Evolutionary conservation across 2,888 invertebrate genomes (phyloP), one percentile per base, ranked within the genome.

Genomic region (Mythimna ferrago): DNA sequence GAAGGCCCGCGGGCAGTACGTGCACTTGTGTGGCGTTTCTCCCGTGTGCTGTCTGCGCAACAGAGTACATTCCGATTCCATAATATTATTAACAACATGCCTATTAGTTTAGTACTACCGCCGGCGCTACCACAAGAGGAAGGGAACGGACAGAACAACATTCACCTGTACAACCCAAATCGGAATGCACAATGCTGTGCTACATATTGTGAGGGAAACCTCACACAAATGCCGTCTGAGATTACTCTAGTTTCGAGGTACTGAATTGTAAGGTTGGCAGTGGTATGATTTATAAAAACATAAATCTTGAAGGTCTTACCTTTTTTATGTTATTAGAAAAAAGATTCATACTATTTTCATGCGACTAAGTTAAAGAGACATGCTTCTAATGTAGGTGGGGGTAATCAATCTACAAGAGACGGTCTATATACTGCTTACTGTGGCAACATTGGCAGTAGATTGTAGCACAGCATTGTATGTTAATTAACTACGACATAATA

Each of bases 1-100:
- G 95, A 96, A 96, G 86, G 94, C 93, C 86, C 96, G 95, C 89
- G 95, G 91, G 88, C 96, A 96, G 91, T 81, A 94, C 96, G 98
- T 97, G 93, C 98, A 98, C 93, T 97, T 97, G 95, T 98, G 98
- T 89, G 98, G 98, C 88, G 98, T 98, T 96, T 98, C 98, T 88
- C 98, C 98, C 89, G 98, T 98, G 93, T 98, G 98, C 94, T 98
- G 98, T 94, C 98, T 96, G 95, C 94, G 88, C 92, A 92, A 92
- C 92, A 94, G 87, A 93, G 94, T 92, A 94, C 95, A 95, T 95
- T 95, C 95, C 95, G 95, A 95, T 94, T 93, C 90, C 87, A 87
- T 35, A 67, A 61, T 6, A 87, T 86, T 78, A 87, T 76, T 78
- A 83, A 71, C 74, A 85, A 78, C 80, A 73, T 79, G 76, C 73